phyloP scores from a whole-genome alignment of 2,888 invertebrate genomes.

The Aphrophora alni region DNA sequence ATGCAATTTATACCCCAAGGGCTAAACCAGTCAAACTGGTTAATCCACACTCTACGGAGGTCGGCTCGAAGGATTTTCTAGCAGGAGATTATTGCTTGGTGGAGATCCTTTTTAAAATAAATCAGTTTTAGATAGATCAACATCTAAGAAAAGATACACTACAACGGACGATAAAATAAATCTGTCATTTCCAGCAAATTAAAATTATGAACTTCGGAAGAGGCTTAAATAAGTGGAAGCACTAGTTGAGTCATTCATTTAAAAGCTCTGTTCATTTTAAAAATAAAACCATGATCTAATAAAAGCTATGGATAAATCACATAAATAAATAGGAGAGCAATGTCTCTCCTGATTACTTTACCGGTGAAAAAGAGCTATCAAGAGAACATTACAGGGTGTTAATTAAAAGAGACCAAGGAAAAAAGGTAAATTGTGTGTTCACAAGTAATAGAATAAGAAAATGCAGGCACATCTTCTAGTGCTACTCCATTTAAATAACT shows the following conservation, averaged over 20 bases:
- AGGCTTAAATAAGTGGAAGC: background rate
- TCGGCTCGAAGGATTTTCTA: no score
- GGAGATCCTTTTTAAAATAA: background rate
- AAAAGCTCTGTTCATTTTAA: no score
- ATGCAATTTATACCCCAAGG: no score
- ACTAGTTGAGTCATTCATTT: background rate
- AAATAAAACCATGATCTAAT: no score
- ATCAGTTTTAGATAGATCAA: background rate
- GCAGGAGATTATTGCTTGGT: no score
- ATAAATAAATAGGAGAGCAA: background rate
- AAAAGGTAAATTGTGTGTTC: background rate
- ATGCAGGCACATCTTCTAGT: background rate
- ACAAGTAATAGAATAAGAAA: background rate
- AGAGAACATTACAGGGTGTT: background rate
- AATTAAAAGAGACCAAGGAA: background rate
- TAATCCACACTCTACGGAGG: no score
- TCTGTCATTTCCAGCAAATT: background rate
- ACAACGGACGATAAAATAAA: background rate
- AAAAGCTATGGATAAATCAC: background rate
- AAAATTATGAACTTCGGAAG: background rate
- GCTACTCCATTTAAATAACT: background rate
- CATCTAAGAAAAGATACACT: background rate
- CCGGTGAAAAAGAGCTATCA: no score
- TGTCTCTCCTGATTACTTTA: background rate
- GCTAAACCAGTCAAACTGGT: no score